Evolutionary conservation across 2,888 invertebrate species (phyloP).

Genomic region (Drosophila mimica): DNA sequence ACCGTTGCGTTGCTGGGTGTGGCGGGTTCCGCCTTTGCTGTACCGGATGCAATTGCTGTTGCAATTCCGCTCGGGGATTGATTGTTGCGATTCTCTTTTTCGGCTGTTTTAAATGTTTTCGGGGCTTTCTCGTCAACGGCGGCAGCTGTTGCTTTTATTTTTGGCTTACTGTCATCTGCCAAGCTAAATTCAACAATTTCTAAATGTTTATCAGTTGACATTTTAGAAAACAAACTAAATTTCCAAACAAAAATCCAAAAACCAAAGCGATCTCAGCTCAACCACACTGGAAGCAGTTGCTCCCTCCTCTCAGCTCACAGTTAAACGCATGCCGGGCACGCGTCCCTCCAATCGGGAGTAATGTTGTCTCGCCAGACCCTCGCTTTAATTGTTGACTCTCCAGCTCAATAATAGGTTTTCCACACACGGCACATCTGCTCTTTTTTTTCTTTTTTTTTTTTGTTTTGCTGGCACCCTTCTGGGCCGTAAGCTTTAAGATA

Average conservation of each 20-base stretch:
- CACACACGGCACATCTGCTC: constrained; percentile 72
- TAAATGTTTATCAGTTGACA: constrained; percentile 67
- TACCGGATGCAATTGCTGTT: constrained; percentile 8
- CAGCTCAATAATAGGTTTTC: constrained; percentile 37
- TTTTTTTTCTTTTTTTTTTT: constrained; percentile 36
- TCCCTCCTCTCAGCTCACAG: background rate
- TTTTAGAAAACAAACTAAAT: constrained; percentile 43
- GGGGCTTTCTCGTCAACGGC: constrained; percentile 48
- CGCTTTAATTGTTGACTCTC: constrained; percentile 60
- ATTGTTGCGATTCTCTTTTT: constrained; percentile 61
- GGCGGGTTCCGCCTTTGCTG: constrained; percentile 51
- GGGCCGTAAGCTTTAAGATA: constrained; percentile 71
- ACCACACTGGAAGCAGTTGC: background rate
- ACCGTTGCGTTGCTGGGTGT: constrained; percentile 50
- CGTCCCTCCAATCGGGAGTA: constrained; percentile 31
- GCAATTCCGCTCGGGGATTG: constrained; percentile 6
- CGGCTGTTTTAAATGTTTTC: constrained; percentile 54
- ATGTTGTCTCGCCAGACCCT: constrained; percentile 4
- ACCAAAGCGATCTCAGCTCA: constrained; percentile 18
- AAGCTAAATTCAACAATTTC: constrained; percentile 62
- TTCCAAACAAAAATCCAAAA: constrained; percentile 9
- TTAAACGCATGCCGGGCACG: constrained; percentile 70
- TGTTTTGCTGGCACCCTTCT: constrained; percentile 46
- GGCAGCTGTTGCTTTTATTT: constrained; percentile 50
- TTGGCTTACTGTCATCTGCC: constrained; percentile 60